phyloP scores from a whole-genome alignment of 1,140 invertebrate species.

The Ceratosolen solmsi region DNA sequence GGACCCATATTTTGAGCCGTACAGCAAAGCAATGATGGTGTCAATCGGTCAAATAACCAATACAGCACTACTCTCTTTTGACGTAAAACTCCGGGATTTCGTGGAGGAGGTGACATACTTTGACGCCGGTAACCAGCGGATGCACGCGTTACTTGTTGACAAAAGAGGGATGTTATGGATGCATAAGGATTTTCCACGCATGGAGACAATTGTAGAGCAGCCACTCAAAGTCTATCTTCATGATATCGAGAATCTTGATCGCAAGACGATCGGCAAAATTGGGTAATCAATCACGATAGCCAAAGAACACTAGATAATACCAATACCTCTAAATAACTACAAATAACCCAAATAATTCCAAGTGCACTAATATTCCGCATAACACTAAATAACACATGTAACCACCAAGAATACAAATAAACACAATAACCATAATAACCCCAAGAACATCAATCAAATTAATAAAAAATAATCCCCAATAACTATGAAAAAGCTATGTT shows the following conservation, averaged over 20 bases:
- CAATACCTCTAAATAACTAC: too few species aligned
- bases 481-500: too few species aligned
- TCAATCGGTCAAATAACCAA: conserved; percentile 67
- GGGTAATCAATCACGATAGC: neutral
- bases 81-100: conserved; percentile 67
- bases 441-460: too few species aligned
- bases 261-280: conserved; percentile 50
- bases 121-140: conserved; percentile 61
- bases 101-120: conserved; percentile 70
- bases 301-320: too few species aligned
- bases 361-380: too few species aligned
- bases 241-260: conserved; percentile 68
- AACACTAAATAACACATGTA: too few species aligned
- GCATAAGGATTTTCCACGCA: conserved; percentile 69
- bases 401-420: too few species aligned
- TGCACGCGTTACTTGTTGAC: conserved; percentile 66
- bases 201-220: conserved; percentile 66
- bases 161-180: conserved; percentile 69
- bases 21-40: conserved; percentile 66
- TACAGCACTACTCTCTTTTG: conserved; percentile 64
- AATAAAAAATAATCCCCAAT: too few species aligned
- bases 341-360: too few species aligned
- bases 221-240: conserved; percentile 68
- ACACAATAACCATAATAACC: too few species aligned
- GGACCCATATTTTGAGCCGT: conserved; percentile 70